These are phyloP conservation scores for Mus spicilegus DNA, from an alignment of 2,113 vertebrate genomes.

Conservation along the genomic window DNA sequence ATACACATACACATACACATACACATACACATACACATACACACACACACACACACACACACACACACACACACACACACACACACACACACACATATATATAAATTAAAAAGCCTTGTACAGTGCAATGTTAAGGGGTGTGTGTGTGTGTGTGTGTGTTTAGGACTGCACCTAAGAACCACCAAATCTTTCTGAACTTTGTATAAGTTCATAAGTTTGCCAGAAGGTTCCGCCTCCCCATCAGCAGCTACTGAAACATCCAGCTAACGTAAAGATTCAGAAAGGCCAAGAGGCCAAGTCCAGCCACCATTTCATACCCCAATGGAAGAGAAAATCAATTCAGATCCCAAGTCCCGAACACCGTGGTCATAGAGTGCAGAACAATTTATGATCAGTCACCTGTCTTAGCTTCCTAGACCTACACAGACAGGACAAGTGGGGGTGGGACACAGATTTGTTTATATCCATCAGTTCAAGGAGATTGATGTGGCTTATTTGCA, in stretches of 20 bases:
- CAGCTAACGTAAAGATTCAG: not conserved
- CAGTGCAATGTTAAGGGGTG: too few species aligned
- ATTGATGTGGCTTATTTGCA: not conserved
- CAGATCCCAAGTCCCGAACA: not conserved
- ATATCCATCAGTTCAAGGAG: not conserved
- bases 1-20: not conserved
- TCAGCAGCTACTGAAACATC: not conserved
- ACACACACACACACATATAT: too few species aligned
- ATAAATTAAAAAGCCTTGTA: accelerated
- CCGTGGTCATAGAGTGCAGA: not conserved
- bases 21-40: too few species aligned
- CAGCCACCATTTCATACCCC: accelerated
- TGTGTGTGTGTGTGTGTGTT: not conserved
- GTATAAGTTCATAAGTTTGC: not conserved
- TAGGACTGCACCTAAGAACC: not conserved
- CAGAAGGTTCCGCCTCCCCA: not conserved
- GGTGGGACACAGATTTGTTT: not conserved
- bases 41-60: too few species aligned
- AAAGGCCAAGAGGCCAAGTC: not conserved
- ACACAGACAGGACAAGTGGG: not conserved
- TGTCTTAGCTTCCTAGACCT: not conserved
- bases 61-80: too few species aligned
- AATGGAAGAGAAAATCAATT: not conserved
- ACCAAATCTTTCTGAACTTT: not conserved
- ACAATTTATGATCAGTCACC: not conserved